Evolutionary conservation across 2,888 invertebrate genomes (phyloP).

Genomic region (Parelbella ahira): DNA sequence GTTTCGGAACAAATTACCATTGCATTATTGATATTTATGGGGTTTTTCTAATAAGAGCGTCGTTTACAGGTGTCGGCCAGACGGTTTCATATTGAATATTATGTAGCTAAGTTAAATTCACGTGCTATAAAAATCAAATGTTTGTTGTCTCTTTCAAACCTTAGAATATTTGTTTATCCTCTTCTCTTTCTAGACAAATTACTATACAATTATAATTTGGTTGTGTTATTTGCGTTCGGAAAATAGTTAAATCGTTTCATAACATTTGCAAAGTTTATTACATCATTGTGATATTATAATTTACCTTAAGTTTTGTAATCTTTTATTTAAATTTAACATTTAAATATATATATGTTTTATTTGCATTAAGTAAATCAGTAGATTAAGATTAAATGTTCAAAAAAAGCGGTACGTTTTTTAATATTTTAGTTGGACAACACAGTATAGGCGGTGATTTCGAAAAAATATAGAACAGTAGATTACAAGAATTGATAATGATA

Average conservation of each 20-base stretch:
- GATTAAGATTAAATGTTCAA: too few species aligned
- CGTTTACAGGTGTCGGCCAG: slow-evolving; percentile 52
- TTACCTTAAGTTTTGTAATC: too few species aligned
- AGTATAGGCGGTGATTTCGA: slow-evolving; percentile 59
- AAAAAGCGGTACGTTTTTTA: too few species aligned
- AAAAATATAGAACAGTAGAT: slow-evolving; percentile 66
- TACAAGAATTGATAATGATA: slow-evolving; percentile 68
- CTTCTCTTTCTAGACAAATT: too few species aligned
- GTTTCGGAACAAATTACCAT: slow-evolving; percentile 43
- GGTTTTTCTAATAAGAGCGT: slow-evolving; percentile 56
- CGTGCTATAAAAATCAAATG: background rate
- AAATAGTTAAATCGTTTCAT: too few species aligned
- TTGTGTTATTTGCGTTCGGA: too few species aligned
- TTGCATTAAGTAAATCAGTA: too few species aligned
- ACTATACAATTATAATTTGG: too few species aligned
- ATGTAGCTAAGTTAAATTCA: slow-evolving; percentile 34
- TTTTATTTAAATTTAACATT: too few species aligned
- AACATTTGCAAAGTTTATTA: too few species aligned
- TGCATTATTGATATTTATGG: slow-evolving; percentile 51
- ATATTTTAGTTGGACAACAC: slow-evolving; percentile 6
- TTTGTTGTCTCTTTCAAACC: slow-evolving; percentile 30
- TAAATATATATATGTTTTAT: too few species aligned
- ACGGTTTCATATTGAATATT: slow-evolving; percentile 51
- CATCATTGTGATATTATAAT: too few species aligned
- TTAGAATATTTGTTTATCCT: slow-evolving; percentile 19